These are phyloP conservation scores for Didymodactylos carnosus DNA, from an alignment of 2,888 invertebrate genomes.

Conservation along the genomic window DNA sequence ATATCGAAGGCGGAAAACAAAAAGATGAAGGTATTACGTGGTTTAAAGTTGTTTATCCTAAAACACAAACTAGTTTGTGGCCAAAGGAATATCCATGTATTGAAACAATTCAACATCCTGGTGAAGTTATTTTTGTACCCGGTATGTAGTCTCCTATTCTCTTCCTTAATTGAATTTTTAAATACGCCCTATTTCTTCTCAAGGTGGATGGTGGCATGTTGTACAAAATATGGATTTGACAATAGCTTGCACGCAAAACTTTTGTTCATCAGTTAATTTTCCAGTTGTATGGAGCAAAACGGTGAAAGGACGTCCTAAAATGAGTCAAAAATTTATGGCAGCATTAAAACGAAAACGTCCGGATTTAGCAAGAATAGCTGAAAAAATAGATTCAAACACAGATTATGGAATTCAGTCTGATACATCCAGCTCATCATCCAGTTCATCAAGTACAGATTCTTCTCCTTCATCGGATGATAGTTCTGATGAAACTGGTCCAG, in stretches of 20 bases:
- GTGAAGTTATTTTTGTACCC: slow-evolving; percentile 91
- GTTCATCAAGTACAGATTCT: not conserved
- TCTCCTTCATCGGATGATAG: not conserved
- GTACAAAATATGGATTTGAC: slow-evolving; percentile 87
- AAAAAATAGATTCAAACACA: slow-evolving; percentile 11
- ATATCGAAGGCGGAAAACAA: slow-evolving; percentile 79
- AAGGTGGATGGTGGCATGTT: slow-evolving; percentile 98
- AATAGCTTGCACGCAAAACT: slow-evolving; percentile 92
- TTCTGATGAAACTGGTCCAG: slow-evolving; percentile 3
- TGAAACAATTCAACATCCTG: slow-evolving; percentile 79
- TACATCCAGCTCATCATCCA: slow-evolving; percentile 5
- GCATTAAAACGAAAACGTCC: slow-evolving; percentile 10
- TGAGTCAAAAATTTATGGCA: slow-evolving; percentile 51
- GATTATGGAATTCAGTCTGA: slow-evolving; percentile 11
- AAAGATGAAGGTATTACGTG: slow-evolving; percentile 93
- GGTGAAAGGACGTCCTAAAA: slow-evolving; percentile 66
- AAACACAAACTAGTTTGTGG: slow-evolving; percentile 68
- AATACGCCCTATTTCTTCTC: too few species aligned
- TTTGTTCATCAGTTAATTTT: slow-evolving; percentile 62
- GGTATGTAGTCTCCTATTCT: too few species aligned
- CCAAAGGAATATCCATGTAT: slow-evolving; percentile 72
- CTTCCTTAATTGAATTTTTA: too few species aligned
- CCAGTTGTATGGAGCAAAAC: slow-evolving; percentile 96
- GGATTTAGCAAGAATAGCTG: slow-evolving; percentile 7
- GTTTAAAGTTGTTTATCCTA: slow-evolving; percentile 84